Percentiles rank a stretch among this genome's conserved stretches.
Evolutionary conservation across 2,888 invertebrate species (phyloP).

Genomic region (Eupithecia pulchellata): DNA sequence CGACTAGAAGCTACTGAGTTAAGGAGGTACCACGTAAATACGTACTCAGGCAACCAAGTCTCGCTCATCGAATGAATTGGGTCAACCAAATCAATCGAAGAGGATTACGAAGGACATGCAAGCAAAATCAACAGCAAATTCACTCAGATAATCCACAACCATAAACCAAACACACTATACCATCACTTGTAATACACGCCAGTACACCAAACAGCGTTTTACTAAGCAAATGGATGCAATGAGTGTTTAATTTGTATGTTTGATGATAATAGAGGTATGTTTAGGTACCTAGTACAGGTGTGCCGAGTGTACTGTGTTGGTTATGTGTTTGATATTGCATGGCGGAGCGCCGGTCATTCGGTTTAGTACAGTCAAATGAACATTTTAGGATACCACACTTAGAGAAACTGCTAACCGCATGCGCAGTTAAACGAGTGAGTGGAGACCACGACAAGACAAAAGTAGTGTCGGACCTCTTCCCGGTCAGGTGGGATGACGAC

Average conservation of each 20-base stretch:
- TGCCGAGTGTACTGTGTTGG: slow-evolving; percentile 34
- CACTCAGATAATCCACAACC: slow-evolving; percentile 22
- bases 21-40: background rate
- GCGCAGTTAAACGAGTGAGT: too few species aligned
- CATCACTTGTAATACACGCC: slow-evolving; percentile 15
- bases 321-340: slow-evolving; percentile 37
- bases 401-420: too few species aligned
- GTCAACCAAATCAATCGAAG: background rate
- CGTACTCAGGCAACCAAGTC: background rate
- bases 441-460: too few species aligned
- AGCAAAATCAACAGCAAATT: slow-evolving; percentile 27
- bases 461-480: too few species aligned
- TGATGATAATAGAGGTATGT: slow-evolving; percentile 51
- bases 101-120: slow-evolving; percentile 6
- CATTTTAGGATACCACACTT: background rate
- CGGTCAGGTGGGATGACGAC: too few species aligned
- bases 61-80: too few species aligned
- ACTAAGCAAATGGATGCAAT: slow-evolving; percentile 45
- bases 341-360: slow-evolving; percentile 41
- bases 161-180: slow-evolving; percentile 4
- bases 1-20: background rate
- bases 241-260: slow-evolving; percentile 53
- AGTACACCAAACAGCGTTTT: slow-evolving; percentile 40
- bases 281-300: slow-evolving; percentile 36
- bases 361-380: slow-evolving; percentile 19